Conservation (phyloP, 2,888 invertebrate species). For the Polyommatus icarus region DNA sequence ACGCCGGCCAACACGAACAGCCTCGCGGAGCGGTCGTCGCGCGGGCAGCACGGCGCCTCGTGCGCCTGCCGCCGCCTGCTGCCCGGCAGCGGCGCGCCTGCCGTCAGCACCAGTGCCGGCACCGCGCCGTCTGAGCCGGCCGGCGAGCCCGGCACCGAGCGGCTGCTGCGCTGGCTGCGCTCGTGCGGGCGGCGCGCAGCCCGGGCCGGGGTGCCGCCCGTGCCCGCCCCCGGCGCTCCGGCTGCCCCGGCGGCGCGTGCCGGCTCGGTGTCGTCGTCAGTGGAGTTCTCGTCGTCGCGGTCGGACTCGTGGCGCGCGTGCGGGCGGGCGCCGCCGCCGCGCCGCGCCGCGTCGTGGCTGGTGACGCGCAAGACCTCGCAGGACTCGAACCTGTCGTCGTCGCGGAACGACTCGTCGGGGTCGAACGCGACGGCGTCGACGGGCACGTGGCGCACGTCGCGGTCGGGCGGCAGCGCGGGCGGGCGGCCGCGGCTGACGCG, state of each 20-base stretch:
- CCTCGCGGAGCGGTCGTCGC: conserved; percentile 88
- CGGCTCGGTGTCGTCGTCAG: conserved; percentile 87
- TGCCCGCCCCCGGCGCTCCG: conserved; percentile 49
- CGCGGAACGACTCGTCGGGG: conserved; percentile 94
- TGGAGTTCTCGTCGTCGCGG: conserved; percentile 93
- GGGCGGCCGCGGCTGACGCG: conserved; percentile 80
- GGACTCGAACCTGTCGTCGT: conserved; percentile 94
- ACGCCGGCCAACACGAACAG: conserved; percentile 94
- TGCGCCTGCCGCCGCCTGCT: conserved; percentile 84
- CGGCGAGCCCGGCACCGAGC: conserved; percentile 43
- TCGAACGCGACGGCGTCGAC: conserved; percentile 94
- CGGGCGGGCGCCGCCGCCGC: conserved; percentile 89
- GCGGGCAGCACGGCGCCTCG: conserved; percentile 83
- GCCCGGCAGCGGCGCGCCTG: conserved; percentile 87
- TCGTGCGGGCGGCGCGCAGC: conserved; percentile 59
- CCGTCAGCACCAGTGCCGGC: conserved; percentile 67
- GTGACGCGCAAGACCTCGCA: conserved; percentile 95
- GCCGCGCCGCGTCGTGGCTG: conserved; percentile 92
- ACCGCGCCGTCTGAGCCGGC: conserved; percentile 82
- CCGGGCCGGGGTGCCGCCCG: conserved; percentile 52
- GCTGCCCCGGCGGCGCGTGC: conserved; percentile 57
- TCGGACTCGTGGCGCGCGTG: conserved; percentile 83
- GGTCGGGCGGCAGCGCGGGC: conserved; percentile 91
- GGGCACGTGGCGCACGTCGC: conserved; percentile 92
- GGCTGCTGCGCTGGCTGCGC: conserved; percentile 71